These are phyloP conservation scores for Cataglyphis rosenhaueri DNA, from an alignment of 2,888 invertebrate genomes.

Conservation along the genomic window DNA sequence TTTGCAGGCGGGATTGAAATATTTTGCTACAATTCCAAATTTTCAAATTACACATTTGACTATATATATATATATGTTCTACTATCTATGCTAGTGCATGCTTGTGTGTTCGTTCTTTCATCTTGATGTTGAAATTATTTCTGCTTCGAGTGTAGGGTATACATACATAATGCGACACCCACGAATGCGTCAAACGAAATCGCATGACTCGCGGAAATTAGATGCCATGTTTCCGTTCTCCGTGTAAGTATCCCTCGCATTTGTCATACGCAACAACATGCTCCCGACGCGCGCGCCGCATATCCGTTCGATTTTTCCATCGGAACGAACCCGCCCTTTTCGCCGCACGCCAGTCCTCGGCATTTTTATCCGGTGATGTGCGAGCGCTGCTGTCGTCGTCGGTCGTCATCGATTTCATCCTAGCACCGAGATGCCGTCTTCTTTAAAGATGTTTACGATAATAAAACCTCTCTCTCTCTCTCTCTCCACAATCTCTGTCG, in stretches of 20 bases:
- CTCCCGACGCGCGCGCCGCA: not conserved
- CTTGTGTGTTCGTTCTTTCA: not conserved
- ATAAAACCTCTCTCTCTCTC: not conserved
- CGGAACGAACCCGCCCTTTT: slow-evolving; percentile 39
- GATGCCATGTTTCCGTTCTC: slow-evolving; percentile 43
- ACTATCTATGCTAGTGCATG: not conserved
- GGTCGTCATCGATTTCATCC: slow-evolving; percentile 34
- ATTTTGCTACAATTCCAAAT: not conserved
- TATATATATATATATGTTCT: not conserved
- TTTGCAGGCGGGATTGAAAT: not conserved
- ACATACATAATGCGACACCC: slow-evolving; percentile 12
- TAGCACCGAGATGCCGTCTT: slow-evolving; percentile 10
- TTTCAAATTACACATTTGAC: not conserved
- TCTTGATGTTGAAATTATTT: slow-evolving; percentile 22
- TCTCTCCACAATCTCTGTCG: not conserved
- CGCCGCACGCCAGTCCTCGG: slow-evolving; percentile 32
- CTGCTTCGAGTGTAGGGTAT: not conserved
- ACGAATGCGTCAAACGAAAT: slow-evolving; percentile 27
- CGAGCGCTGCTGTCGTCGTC: slow-evolving; percentile 35
- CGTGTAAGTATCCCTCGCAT: slow-evolving; percentile 27
- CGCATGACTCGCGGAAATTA: slow-evolving; percentile 48
- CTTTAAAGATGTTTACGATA: slow-evolving; percentile 6
- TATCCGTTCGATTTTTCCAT: slow-evolving; percentile 51
- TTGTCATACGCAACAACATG: slow-evolving; percentile 41
- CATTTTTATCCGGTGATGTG: slow-evolving; percentile 46